Base-by-base conservation (phyloP, 2,888 invertebrate species). In the Drosophila parthenogenetica region DNA sequence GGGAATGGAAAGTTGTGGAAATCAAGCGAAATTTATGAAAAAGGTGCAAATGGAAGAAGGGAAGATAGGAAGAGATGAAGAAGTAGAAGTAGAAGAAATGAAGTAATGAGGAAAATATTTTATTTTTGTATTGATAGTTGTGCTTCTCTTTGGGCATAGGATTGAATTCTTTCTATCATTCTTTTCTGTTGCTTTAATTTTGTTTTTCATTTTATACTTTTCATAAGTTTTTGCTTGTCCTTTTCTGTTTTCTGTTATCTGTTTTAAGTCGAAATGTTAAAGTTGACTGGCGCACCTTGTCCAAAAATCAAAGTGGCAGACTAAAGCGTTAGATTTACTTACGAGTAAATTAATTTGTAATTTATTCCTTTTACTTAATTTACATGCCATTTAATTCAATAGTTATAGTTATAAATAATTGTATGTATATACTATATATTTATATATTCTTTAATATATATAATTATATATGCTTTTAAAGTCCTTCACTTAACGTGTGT, bases 281-380 rank as follows among this genome's bases (percentile, higher is more conserved):
- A 79, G 82, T 79, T 81, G 78, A 78, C 79, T 88, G 77, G 61
- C 88, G 77, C 82, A 83, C 82, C 80, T 83, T 83, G 88, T 88
- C 88, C 86, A 88, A 83, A 83, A 83, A 88, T 83, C 86, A 83
- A 86, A 88, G 82, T 88, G 88, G 86, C 88, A 82, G 82, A 87
- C 88, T 82, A 82, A 82, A 82, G 82, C 82, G 83, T 85, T 82
- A 84, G 85, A 78, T 84, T 84, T 84, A 81, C 81, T 81, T 84
- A 87, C 53, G 58, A 80, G 66, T 77, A 73, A 76, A 84, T 79
- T 79, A 61, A 71, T 68, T 74, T 63, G 50, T 80, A 78, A 75
- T 73, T 72, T 86, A 60, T 70, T 64, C 48, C 19, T 70, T 76
- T 68, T 62, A 77, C 84, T 89, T 87, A 85, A 84, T 81, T 66